These are phyloP conservation scores for Tipula unca DNA, from an alignment of 2,888 invertebrate species.

Conservation along the genomic window DNA sequence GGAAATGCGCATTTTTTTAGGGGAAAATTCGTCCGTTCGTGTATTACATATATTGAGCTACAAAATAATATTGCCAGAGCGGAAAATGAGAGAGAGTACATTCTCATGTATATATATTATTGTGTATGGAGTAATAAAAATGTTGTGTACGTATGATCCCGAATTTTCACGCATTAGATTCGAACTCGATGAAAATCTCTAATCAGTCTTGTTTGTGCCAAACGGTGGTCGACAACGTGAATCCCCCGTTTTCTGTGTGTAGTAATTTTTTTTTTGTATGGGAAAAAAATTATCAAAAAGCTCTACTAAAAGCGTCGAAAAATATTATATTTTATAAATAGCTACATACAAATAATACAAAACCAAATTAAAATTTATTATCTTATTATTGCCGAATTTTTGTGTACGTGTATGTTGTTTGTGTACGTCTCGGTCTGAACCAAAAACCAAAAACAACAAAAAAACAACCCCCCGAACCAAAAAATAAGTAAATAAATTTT, in stretches of 20 bases:
- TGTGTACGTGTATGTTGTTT: not conserved
- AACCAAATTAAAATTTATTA: not conserved
- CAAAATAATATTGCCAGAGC: not conserved
- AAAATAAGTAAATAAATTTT: not conserved
- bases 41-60: not conserved
- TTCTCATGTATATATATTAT: not conserved
- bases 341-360: not conserved
- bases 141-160: not conserved
- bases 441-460: not conserved
- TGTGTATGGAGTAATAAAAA: not conserved
- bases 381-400: not conserved
- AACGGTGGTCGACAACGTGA: not conserved
- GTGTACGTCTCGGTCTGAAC: not conserved
- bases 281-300: not conserved
- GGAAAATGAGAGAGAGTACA: not conserved
- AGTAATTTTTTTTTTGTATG: not conserved
- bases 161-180: conserved; percentile 8
- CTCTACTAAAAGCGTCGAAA: not conserved
- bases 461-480: not conserved
- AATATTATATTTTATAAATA: no score
- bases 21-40: not conserved
- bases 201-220: conserved; percentile 14
- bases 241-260: not conserved
- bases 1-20: not conserved
- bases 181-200: not conserved